Evolutionary conservation across 2,113 vertebrate species (phyloP).

Genomic region (Helogale parvula): DNA sequence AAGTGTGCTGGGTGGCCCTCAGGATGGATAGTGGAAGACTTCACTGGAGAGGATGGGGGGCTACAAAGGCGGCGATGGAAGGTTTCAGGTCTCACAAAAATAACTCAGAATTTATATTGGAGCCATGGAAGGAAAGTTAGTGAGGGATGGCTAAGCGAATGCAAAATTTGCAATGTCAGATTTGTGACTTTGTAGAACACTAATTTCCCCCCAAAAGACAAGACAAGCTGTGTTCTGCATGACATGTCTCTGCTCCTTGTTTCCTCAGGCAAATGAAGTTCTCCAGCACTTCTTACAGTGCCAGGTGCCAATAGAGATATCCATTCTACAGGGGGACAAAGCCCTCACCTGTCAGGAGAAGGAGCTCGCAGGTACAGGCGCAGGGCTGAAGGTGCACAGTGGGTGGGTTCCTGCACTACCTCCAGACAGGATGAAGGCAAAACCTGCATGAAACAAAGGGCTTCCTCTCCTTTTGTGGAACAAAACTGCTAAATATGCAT

Average conservation of each 20-base stretch:
- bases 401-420: neutral
- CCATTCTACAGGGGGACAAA: conserved; percentile 61
- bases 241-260: neutral
- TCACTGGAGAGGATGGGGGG: neutral
- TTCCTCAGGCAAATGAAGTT: conserved; percentile 54
- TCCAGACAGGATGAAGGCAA: neutral
- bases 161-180: neutral
- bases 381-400: neutral
- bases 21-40: too few relatives aligned
- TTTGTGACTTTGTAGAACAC: neutral
- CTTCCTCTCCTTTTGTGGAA: neutral
- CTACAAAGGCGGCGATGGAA: neutral
- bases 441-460: neutral
- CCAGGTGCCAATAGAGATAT: neutral
- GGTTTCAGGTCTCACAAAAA: neutral
- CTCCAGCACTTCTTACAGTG: conserved; percentile 56
- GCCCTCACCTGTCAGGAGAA: conserved; percentile 25
- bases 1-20: neutral
- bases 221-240: neutral
- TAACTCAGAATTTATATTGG: neutral
- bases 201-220: neutral
- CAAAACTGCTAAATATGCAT: neutral
- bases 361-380: conserved; percentile 42
- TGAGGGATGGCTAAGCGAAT: neutral
- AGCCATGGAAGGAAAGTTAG: neutral